A percentile compares a stretch with the other conserved stretches of the same genome.
phyloP scores from a whole-genome alignment of 2,888 invertebrate species.

The Tubiluchus corallicola region DNA sequence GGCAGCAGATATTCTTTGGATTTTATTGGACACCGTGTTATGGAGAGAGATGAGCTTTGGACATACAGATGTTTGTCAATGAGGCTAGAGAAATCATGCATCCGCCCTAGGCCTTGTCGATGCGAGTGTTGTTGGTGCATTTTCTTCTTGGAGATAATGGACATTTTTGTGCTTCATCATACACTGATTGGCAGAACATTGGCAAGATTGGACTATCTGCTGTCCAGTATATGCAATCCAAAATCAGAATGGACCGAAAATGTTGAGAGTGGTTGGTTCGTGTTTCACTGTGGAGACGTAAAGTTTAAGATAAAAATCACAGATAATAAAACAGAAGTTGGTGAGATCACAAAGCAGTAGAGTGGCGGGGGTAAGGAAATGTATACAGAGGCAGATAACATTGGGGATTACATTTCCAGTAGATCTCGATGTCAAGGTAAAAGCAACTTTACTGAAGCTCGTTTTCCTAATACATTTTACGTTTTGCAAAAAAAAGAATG shows the following conservation, averaged over 20 bases:
- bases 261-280: conserved; percentile 9
- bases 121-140: conserved; percentile 22
- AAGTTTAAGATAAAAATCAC: no score
- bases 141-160: conserved; percentile 39
- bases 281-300: conserved; percentile 9
- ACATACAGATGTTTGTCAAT: conserved; percentile 30
- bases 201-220: conserved; percentile 22
- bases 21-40: conserved; percentile 27
- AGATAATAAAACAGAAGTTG: no score
- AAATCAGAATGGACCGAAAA: background rate
- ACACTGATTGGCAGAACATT: conserved; percentile 22
- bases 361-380: conserved; percentile 57
- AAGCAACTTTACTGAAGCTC: conserved; percentile 58
- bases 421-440: conserved; percentile 64
- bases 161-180: conserved; percentile 37
- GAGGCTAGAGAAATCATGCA: conserved; percentile 23
- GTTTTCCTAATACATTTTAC: conserved; percentile 65
- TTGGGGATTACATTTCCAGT: conserved; percentile 76
- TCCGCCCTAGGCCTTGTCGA: conserved; percentile 19
- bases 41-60: conserved; percentile 26
- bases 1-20: conserved; percentile 53
- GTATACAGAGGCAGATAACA: conserved; percentile 70
- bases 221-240: conserved; percentile 10
- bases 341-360: conserved; percentile 77
- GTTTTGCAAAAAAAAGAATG: no score